These are phyloP conservation scores for Cosmopolites sordidus DNA, from an alignment of 2,888 invertebrate genomes.

Conservation along the genomic window DNA sequence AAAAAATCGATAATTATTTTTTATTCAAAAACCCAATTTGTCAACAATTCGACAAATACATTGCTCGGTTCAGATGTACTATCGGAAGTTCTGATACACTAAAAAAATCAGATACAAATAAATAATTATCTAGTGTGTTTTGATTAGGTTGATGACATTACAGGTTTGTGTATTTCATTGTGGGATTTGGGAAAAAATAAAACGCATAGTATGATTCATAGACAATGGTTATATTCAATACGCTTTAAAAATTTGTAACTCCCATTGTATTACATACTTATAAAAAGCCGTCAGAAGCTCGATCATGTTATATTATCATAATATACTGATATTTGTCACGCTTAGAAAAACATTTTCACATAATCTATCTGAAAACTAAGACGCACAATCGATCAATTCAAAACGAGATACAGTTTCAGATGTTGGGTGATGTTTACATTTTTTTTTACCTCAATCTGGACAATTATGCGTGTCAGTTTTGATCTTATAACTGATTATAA, in stretches of 20 bases:
- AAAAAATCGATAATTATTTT: too few species aligned
- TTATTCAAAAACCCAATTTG: too few species aligned
- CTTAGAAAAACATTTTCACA: slow-evolving; percentile 47
- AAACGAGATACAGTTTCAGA: too few species aligned
- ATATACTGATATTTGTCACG: slow-evolving; percentile 48
- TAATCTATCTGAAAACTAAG: slow-evolving; percentile 36
- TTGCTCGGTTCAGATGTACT: too few species aligned
- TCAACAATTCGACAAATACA: too few species aligned
- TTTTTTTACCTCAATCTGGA: neutral
- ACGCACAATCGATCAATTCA: slow-evolving; percentile 26
- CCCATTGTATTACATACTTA: slow-evolving; percentile 50
- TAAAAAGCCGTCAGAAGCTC: slow-evolving; percentile 52
- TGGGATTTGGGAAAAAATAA: too few species aligned
- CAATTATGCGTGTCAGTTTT: neutral
- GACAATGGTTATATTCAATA: slow-evolving; percentile 51
- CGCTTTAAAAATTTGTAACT: slow-evolving; percentile 49
- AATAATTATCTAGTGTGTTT: too few species aligned
- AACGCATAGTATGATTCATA: slow-evolving; percentile 30
- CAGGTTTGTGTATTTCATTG: too few species aligned
- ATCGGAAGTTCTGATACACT: too few species aligned
- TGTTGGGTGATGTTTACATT: neutral
- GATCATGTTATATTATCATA: slow-evolving; percentile 47
- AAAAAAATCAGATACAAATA: too few species aligned
- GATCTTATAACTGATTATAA: slow-evolving; percentile 23
- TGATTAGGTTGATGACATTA: too few species aligned